Evolutionary conservation across 2,888 invertebrate species (phyloP).

Genomic region (Hylaea fasciaria): DNA sequence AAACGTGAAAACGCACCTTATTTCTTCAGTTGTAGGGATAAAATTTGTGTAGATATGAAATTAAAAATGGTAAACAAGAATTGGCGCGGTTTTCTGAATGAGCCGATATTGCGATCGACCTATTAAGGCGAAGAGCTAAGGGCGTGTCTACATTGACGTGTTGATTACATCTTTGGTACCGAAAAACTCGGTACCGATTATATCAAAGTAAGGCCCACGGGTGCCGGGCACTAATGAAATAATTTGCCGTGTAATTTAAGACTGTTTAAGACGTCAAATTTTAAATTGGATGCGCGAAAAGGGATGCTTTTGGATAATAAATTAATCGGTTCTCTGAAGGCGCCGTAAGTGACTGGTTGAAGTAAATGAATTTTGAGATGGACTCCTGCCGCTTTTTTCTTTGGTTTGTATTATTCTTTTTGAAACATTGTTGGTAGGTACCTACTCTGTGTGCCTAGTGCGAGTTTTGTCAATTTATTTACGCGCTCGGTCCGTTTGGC

Average conservation of each 20-base stretch:
- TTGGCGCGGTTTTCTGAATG: constrained; percentile 64
- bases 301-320: constrained; percentile 78
- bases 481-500: too few relatives aligned
- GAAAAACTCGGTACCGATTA: constrained; percentile 66
- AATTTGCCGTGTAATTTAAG: constrained; percentile 82
- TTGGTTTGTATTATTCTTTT: constrained; percentile 3
- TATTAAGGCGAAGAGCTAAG: constrained; percentile 75
- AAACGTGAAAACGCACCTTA: constrained; percentile 23
- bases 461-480: too few relatives aligned
- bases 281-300: constrained; percentile 84
- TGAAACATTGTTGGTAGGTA: too few relatives aligned
- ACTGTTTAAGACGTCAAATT: constrained; percentile 85
- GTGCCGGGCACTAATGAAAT: constrained; percentile 78
- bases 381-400: constrained; percentile 21
- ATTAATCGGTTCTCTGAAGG: constrained; percentile 81
- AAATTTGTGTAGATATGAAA: constrained; percentile 29
- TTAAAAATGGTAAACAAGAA: constrained; percentile 33
- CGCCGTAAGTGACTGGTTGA: constrained; percentile 48
- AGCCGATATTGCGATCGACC: constrained; percentile 74
- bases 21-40: constrained; percentile 33
- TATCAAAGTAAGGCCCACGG: constrained; percentile 54
- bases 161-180: constrained; percentile 78
- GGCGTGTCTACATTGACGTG: constrained; percentile 76
- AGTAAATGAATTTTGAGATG: constrained; percentile 69
- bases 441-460: too few relatives aligned